A percentile compares a stretch with the other conserved stretches of the same genome.
Evolutionary conservation across 2,797 vertebrate species (phyloP).

Genomic region (Myripristis jacobus): DNA sequence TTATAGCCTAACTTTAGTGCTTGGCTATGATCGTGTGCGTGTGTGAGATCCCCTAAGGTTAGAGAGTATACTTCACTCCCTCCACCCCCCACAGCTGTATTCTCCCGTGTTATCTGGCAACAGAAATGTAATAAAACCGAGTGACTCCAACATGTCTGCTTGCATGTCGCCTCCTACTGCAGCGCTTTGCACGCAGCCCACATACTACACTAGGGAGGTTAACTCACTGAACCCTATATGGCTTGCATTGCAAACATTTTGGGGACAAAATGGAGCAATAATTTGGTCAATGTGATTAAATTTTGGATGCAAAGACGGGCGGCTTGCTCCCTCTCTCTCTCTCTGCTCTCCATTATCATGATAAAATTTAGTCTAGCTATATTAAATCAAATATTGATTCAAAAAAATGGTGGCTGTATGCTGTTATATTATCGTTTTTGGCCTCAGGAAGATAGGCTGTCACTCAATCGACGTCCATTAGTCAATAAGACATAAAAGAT

Average conservation of each 20-base stretch:
- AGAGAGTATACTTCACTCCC: not conserved
- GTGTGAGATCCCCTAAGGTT: conserved; percentile 23
- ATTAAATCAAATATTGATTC: not conserved
- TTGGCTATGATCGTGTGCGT: conserved; percentile 16
- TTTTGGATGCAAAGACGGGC: too few species aligned
- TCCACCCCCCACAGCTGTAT: conserved; percentile 23
- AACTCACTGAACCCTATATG: too few species aligned
- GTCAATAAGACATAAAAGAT: not conserved
- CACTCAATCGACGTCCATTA: not conserved
- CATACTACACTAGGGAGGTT: conserved; percentile 18
- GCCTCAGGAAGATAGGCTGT: too few species aligned
- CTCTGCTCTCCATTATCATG: too few species aligned
- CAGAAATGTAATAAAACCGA: conserved; percentile 88
- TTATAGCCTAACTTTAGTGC: conserved; percentile 19
- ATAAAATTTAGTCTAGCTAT: too few species aligned
- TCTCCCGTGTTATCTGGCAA: conserved; percentile 84
- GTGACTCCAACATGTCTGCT: conserved; percentile 92
- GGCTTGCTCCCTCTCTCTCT: too few species aligned
- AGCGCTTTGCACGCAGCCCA: conserved; percentile 81
- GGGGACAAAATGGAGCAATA: not conserved
- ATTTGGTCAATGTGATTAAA: too few species aligned
- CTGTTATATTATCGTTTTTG: not conserved
- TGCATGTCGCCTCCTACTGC: conserved; percentile 81
- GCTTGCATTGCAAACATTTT: too few species aligned
- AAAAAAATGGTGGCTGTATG: not conserved